Evolutionary conservation across 2,888 invertebrate species (phyloP).

Genomic region (Lathronympha strigana): DNA sequence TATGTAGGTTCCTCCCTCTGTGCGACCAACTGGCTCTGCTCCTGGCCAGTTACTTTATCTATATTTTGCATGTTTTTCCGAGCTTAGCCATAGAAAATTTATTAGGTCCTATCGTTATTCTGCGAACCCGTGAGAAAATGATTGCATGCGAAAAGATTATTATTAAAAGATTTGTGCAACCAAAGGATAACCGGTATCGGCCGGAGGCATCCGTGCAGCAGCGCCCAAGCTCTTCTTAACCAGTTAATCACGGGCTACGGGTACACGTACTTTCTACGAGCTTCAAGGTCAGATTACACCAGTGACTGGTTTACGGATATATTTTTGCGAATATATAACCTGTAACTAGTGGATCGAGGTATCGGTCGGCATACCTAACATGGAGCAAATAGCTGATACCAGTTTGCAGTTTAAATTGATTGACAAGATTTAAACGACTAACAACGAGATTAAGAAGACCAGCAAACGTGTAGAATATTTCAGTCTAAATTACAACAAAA

Average conservation of each 20-base stretch:
- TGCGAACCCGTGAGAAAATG: not conserved
- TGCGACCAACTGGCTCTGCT: too few species aligned
- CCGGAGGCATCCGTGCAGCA: not conserved
- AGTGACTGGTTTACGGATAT: not conserved
- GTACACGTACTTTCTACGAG: not conserved
- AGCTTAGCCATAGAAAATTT: not conserved
- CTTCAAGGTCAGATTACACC: not conserved
- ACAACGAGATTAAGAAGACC: not conserved
- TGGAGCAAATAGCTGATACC: slow-evolving; percentile 27
- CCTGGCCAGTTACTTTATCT: too few species aligned
- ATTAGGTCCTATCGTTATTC: not conserved
- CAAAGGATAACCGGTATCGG: slow-evolving; percentile 21
- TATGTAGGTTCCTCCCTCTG: too few species aligned
- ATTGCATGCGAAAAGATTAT: slow-evolving; percentile 14
- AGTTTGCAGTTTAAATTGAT: slow-evolving; percentile 30
- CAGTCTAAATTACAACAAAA: too few species aligned
- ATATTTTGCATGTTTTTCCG: not conserved
- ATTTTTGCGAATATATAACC: not conserved
- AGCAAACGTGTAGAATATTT: not conserved
- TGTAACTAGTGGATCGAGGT: slow-evolving; percentile 13
- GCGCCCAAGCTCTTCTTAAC: not conserved
- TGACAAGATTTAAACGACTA: not conserved
- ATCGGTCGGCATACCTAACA: slow-evolving; percentile 15
- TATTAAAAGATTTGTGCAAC: slow-evolving; percentile 18
- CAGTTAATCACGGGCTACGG: not conserved